Evolutionary conservation across 2,888 invertebrate genomes (phyloP).

Genomic region (Diaphora mendica): DNA sequence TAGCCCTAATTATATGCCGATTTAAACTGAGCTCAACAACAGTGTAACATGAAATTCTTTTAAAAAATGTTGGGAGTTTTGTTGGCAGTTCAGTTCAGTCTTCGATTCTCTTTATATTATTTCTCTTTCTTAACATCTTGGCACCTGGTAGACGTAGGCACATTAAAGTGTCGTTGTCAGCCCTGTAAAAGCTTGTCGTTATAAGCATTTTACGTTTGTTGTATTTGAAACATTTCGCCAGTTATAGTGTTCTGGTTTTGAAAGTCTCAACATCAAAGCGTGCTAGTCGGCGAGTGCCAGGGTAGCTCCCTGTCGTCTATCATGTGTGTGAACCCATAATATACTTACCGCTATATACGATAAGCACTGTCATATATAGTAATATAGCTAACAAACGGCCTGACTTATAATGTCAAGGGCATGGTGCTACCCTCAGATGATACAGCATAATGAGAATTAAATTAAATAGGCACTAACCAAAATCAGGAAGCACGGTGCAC

Average conservation of each 20-base stretch:
- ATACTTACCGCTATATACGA: background rate
- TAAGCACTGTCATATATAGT: background rate
- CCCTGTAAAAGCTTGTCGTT: background rate
- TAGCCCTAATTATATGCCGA: conserved; percentile 37
- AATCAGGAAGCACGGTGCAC: conserved; percentile 91
- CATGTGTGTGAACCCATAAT: background rate
- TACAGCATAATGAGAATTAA: background rate
- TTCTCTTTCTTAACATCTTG: background rate
- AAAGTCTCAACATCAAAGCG: background rate
- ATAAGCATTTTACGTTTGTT: background rate
- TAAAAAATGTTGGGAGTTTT: conserved; percentile 1
- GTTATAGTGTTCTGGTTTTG: background rate
- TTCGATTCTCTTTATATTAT: background rate
- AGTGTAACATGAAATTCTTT: conserved; percentile 9
- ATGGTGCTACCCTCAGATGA: background rate
- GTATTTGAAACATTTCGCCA: background rate
- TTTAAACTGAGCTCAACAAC: conserved; percentile 14
- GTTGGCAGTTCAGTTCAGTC: background rate
- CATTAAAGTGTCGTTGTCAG: background rate
- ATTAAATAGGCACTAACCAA: conserved; percentile 84
- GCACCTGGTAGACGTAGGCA: background rate
- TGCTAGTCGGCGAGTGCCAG: background rate
- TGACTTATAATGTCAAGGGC: background rate
- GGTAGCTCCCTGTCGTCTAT: too few relatives aligned
- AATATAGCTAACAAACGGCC: background rate